phyloP scores from a whole-genome alignment of 2,113 vertebrate species.

The Todiramphus saurophagus region DNA sequence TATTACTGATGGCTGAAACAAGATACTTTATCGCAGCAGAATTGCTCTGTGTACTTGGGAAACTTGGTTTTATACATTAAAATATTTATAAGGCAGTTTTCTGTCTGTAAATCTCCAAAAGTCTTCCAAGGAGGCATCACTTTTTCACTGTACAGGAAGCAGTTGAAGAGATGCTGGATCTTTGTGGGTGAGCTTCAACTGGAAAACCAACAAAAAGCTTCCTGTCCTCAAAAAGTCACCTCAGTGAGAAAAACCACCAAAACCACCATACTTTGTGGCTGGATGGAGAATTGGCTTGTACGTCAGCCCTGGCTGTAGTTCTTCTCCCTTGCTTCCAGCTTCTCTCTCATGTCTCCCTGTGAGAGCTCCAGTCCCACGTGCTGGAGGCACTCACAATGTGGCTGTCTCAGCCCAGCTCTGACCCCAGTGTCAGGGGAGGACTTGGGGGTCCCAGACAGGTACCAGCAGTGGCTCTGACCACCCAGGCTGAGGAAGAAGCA shows the following conservation, averaged over 20 bases:
- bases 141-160: background rate
- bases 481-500: background rate
- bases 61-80: background rate
- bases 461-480: background rate
- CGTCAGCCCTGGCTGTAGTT: background rate
- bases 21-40: conserved; percentile 13
- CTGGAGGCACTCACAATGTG: fast-evolving
- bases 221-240: background rate
- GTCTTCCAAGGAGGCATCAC: background rate
- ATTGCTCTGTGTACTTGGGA: background rate
- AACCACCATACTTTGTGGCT: background rate
- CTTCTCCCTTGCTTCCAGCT: background rate
- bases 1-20: background rate
- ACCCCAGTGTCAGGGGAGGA: background rate
- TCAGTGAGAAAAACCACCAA: background rate
- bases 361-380: background rate
- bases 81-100: conserved; percentile 20
- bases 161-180: background rate
- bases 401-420: background rate
- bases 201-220: background rate
- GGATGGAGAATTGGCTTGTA: background rate
- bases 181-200: background rate
- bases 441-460: background rate
- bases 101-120: background rate
- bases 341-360: background rate